Conservation (phyloP, 2,888 invertebrate genomes). For the Drosophila neutralis region DNA sequence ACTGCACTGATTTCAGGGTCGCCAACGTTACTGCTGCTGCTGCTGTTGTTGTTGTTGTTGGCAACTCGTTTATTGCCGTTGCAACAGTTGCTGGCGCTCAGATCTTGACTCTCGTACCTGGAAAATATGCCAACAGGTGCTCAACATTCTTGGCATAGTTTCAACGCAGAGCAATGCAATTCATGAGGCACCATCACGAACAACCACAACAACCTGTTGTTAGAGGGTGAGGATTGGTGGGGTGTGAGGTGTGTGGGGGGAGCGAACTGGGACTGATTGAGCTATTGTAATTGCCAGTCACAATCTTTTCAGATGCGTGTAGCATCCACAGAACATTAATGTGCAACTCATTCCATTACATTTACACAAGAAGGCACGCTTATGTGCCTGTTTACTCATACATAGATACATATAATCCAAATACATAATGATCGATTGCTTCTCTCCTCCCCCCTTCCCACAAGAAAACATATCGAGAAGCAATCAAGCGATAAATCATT, state of each 20-base stretch:
- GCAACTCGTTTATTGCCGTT: conserved; percentile 51
- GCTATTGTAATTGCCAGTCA: conserved; percentile 61
- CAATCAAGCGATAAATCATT: conserved; percentile 10
- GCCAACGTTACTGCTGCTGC: conserved; percentile 20
- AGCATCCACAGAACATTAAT: conserved; percentile 11
- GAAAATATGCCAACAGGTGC: conserved; percentile 75
- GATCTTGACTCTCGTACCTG: conserved; percentile 8
- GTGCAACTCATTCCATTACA: conserved; percentile 25
- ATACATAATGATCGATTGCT: conserved; percentile 5
- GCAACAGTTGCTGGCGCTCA: conserved; percentile 21
- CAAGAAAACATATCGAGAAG: neutral
- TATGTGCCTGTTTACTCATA: neutral
- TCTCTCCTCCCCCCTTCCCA: neutral
- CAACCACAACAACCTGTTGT: neutral
- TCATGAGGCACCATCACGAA: conserved; percentile 31
- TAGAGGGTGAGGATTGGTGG: neutral
- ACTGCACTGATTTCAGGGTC: conserved; percentile 74
- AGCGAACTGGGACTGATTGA: conserved; percentile 51
- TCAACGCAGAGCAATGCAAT: conserved; percentile 39
- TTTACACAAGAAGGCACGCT: neutral
- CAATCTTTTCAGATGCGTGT: conserved; percentile 25
- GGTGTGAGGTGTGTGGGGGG: neutral
- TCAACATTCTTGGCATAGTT: conserved; percentile 77
- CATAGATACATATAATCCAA: neutral
- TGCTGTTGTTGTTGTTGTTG: neutral